A percentile compares a stretch with the other conserved stretches of the same genome.
Evolutionary conservation across 2,888 invertebrate genomes (phyloP).

Genomic region (Orthosia incerta): DNA sequence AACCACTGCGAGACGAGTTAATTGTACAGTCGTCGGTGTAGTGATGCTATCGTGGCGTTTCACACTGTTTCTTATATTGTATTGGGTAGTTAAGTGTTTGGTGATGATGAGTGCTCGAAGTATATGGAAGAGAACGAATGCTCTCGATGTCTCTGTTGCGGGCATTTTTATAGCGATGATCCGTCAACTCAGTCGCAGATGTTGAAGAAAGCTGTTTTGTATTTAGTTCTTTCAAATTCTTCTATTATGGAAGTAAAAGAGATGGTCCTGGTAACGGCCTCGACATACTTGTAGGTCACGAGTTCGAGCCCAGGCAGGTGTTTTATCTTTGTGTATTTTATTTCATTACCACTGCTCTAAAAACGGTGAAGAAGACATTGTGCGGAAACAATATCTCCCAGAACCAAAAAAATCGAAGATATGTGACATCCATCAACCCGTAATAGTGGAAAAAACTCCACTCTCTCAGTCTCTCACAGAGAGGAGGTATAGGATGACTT

Average conservation of each 20-base stretch:
- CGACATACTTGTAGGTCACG: too few relatives aligned
- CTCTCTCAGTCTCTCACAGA: too few relatives aligned
- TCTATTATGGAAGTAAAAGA: neutral
- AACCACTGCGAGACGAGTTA: slow-evolving; percentile 30
- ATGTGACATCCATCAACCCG: too few relatives aligned
- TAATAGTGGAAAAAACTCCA: too few relatives aligned
- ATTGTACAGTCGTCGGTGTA: slow-evolving; percentile 35
- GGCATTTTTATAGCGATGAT: neutral
- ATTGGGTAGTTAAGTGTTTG: slow-evolving; percentile 41
- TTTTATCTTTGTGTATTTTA: too few relatives aligned
- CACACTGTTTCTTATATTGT: slow-evolving; percentile 44
- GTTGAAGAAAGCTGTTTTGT: neutral
- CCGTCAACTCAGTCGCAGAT: neutral
- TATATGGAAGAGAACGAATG: slow-evolving; percentile 21
- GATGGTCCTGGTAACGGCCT: too few relatives aligned
- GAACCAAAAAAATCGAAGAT: too few relatives aligned
- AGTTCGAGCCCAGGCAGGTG: too few relatives aligned
- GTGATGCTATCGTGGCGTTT: slow-evolving; percentile 46
- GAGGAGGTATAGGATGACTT: neutral
- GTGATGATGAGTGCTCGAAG: slow-evolving; percentile 35
- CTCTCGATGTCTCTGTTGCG: slow-evolving; percentile 1
- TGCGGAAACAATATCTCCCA: too few relatives aligned
- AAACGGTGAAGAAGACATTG: too few relatives aligned
- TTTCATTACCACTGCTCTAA: too few relatives aligned
- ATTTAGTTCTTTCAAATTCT: neutral